phyloP scores from a whole-genome alignment of 2,797 vertebrate genomes.

The Lithobates sylvaticus region DNA sequence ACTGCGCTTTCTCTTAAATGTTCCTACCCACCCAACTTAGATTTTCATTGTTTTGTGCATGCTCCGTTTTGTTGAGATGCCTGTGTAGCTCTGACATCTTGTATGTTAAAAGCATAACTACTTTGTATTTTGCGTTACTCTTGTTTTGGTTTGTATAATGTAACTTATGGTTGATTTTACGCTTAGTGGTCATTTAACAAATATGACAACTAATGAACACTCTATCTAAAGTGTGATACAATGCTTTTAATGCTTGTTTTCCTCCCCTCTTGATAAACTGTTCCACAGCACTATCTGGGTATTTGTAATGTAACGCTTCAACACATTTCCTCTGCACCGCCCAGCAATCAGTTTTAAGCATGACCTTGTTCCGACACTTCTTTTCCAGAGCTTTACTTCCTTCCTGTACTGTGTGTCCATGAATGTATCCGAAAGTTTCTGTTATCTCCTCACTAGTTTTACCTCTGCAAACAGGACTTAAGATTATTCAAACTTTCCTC shows the following conservation, averaged over 20 bases:
- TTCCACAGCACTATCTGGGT: neutral
- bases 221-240: no score
- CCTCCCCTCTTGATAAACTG: neutral
- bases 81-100: no score
- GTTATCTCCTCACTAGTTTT: neutral
- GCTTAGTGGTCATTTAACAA: no score
- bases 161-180: no score
- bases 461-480: neutral
- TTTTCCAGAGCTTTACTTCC: slow-evolving; percentile 36
- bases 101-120: no score
- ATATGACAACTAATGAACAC: no score
- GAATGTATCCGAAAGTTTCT: slow-evolving; percentile 34
- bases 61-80: no score
- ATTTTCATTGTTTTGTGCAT: no score
- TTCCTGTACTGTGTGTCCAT: slow-evolving; percentile 24
- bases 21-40: no score
- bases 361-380: slow-evolving; percentile 46
- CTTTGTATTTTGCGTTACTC: no score
- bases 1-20: no score
- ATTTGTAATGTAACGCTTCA: slow-evolving; percentile 4
- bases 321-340: slow-evolving; percentile 27
- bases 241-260: neutral
- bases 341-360: slow-evolving; percentile 19
- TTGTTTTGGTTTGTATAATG: no score
- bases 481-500: slow-evolving; percentile 2